Percentiles rank a stretch among this genome's conserved stretches.
These are phyloP conservation scores for Leptinotarsa texana DNA, from an alignment of 1,140 invertebrate genomes.

Conservation along the genomic window DNA sequence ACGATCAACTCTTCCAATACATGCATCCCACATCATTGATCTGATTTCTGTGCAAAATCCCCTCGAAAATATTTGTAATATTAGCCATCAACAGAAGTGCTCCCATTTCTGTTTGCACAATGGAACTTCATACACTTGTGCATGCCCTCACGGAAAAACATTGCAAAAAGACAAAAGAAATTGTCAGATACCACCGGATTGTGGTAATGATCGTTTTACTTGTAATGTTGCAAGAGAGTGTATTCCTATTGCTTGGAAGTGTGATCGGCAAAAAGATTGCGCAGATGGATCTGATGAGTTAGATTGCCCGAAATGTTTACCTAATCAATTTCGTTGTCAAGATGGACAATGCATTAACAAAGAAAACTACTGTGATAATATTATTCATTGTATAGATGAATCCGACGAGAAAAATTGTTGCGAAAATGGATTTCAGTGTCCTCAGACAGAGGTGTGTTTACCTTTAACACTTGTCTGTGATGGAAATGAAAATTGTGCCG, in stretches of 20 bases:
- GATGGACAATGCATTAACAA: slow-evolving; percentile 79
- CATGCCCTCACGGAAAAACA: slow-evolving; percentile 76
- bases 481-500: slow-evolving; percentile 71
- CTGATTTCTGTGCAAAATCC: slow-evolving; percentile 51
- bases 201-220: slow-evolving; percentile 76
- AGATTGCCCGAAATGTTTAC: slow-evolving; percentile 67
- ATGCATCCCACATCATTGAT: slow-evolving; percentile 49
- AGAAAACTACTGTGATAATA: slow-evolving; percentile 61
- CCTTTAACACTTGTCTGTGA: slow-evolving; percentile 60
- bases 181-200: slow-evolving; percentile 74
- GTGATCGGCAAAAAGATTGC: slow-evolving; percentile 84
- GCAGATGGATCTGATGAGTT: slow-evolving; percentile 79
- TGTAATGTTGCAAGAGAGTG: slow-evolving; percentile 74
- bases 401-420: slow-evolving; percentile 53
- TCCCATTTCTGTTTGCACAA: slow-evolving; percentile 72
- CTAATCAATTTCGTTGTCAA: slow-evolving; percentile 73
- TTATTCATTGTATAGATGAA: slow-evolving; percentile 46
- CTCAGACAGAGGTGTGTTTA: slow-evolving; percentile 55
- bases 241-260: slow-evolving; percentile 82
- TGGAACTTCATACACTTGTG: slow-evolving; percentile 63
- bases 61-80: slow-evolving; percentile 47
- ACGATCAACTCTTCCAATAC: slow-evolving; percentile 45
- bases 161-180: slow-evolving; percentile 70
- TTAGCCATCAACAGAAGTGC: slow-evolving; percentile 55
- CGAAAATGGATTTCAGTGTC: slow-evolving; percentile 67